Base-by-base conservation (phyloP, 2,888 invertebrate species). In the Schizaphis graminum region DNA sequence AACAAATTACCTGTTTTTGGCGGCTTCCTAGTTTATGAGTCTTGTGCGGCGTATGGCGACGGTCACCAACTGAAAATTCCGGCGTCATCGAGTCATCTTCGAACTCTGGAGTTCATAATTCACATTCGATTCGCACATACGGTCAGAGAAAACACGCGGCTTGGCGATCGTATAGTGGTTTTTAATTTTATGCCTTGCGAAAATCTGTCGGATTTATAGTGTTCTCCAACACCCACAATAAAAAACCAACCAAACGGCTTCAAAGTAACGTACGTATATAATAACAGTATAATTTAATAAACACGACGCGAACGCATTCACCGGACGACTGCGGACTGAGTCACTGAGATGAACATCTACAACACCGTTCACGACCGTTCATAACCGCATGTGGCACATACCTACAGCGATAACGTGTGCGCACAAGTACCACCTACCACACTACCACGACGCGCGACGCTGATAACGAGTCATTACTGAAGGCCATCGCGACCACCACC, bases 381-480 rank as follows among this genome's bases (percentile, higher is more conserved):
- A 77, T 21, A 35, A 77, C 35, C 88, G 53, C 88, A 24, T 35
- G 53, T 35, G 77, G 77, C 77, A 77, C 77, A 77, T 77, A 77
- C 77, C 77, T 77, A 28, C 44, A 0, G 86, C 57, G 89, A 53
- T 28, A 91, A 61, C 77, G 41, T 89, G 53, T 16, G 44, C 8
- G 57, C 91, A 47, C n/a, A 28, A 49, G 47, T 49, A 24, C 47
- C 24, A 57, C 28, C n/a, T n/a, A 56, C 53, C 56, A n/a, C 4
- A 56, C 85, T 24, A 91, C 91, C 13, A 10, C n/a, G 41, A 28
- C 85, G 35, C 28, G n/a, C n/a, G 7, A 44, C 41, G 11, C 47
- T 35, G 93, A 93, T 77, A 93, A 93, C 28, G 16, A 84, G 56
- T 93, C 77, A n/a, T 93, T 89, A n/a, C 44, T 49, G 93, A 93